A percentile compares a stretch with the other conserved stretches of the same genome.
Conservation (phyloP, 1,140 invertebrate species). For the Orchestia grillus region DNA sequence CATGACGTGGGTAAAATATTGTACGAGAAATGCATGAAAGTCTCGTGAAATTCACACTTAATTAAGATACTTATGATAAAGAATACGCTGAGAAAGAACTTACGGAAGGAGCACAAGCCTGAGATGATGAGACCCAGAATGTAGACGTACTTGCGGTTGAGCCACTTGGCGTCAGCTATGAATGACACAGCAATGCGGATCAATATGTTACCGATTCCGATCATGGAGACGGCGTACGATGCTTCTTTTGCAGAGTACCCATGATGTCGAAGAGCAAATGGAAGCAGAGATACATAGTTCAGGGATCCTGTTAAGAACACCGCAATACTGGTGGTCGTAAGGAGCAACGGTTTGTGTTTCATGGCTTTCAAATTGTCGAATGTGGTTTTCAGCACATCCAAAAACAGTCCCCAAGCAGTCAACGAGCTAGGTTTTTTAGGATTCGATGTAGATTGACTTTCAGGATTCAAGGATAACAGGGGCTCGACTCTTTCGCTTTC, state of each 20-base stretch:
- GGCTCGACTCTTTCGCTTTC: background rate
- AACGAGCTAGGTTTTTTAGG: background rate
- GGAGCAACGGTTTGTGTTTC: background rate
- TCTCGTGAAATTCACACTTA: background rate
- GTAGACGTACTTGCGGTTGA: constrained; percentile 37
- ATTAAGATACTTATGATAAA: background rate
- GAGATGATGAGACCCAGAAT: background rate
- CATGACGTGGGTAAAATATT: no score
- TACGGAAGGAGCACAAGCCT: background rate
- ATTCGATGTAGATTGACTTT: background rate
- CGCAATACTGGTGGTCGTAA: background rate
- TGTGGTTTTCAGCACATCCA: background rate
- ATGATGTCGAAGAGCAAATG: constrained; percentile 5
- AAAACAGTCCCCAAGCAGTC: background rate
- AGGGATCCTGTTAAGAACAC: background rate
- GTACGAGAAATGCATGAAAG: background rate
- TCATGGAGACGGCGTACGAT: constrained; percentile 19
- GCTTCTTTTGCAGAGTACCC: constrained; percentile 35
- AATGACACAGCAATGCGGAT: background rate
- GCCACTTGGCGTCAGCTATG: background rate
- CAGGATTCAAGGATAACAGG: background rate
- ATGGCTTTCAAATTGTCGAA: constrained; percentile 1
- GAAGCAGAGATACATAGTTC: constrained; percentile 29
- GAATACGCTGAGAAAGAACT: background rate
- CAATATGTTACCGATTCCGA: background rate